Conservation (phyloP, 2,113 vertebrate genomes). For the Sinocyclocheilus anophthalmus region DNA sequence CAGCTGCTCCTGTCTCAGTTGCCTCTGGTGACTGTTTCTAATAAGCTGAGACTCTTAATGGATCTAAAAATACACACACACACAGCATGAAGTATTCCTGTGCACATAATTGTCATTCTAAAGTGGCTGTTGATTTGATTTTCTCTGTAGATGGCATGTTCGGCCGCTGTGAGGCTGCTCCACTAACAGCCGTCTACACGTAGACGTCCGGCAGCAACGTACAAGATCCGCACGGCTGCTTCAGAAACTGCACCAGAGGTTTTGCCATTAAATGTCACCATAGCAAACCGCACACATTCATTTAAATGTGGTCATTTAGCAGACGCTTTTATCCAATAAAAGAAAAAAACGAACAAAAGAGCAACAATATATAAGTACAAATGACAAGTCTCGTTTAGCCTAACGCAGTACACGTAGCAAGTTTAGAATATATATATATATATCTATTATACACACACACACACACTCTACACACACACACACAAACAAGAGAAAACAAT, state of each 20-base stretch:
- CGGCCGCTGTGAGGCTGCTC: slow-evolving; percentile 85
- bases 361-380: too few relatives aligned
- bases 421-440: too few relatives aligned
- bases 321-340: too few relatives aligned
- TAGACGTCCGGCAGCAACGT: slow-evolving; percentile 84
- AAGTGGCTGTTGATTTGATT: not conserved
- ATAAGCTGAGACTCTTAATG: not conserved
- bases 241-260: slow-evolving; percentile 89
- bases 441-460: too few relatives aligned
- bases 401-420: too few relatives aligned
- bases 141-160: slow-evolving; percentile 86
- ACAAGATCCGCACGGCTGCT: slow-evolving; percentile 80
- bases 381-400: too few relatives aligned
- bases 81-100: not conserved
- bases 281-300: slow-evolving; percentile 41
- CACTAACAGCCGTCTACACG: slow-evolving; percentile 76
- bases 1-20: slow-evolving; percentile 21
- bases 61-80: slow-evolving; percentile 33
- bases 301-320: not conserved
- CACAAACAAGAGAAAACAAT: too few relatives aligned
- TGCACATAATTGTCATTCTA: not conserved
- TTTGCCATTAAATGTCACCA: slow-evolving; percentile 18
- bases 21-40: slow-evolving; percentile 2
- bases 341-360: too few relatives aligned
- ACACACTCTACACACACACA: too few relatives aligned